These are phyloP conservation scores for Mongoloraphidia duomilia DNA, from an alignment of 2,888 invertebrate genomes.

Conservation along the genomic window DNA sequence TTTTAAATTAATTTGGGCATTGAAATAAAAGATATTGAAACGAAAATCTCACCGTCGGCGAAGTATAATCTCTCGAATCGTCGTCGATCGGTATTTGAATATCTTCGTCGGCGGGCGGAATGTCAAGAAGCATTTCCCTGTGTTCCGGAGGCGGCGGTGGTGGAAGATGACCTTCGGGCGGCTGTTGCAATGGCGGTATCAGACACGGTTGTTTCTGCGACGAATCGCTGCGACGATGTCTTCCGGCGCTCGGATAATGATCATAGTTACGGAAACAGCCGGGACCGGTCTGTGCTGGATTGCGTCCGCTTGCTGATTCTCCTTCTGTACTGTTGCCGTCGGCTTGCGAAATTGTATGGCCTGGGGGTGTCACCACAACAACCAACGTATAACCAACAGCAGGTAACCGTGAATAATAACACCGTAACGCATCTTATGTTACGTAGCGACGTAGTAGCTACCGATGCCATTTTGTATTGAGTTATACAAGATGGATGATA, in stretches of 20 bases:
- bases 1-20: too few species aligned
- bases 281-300: constrained; percentile 56
- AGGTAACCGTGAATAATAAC: too few species aligned
- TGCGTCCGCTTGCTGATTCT: constrained; percentile 40
- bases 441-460: too few species aligned
- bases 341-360: constrained; percentile 82
- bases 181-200: constrained; percentile 20
- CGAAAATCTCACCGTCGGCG: constrained; percentile 27
- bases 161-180: constrained; percentile 20
- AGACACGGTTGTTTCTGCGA: constrained; percentile 28
- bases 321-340: constrained; percentile 74
- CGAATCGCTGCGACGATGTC: constrained; percentile 36
- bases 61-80: constrained; percentile 27
- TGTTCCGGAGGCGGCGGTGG: constrained; percentile 17
- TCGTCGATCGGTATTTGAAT: constrained; percentile 24
- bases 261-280: constrained; percentile 71
- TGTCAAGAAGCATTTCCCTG: constrained; percentile 22
- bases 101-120: constrained; percentile 28
- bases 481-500: too few species aligned
- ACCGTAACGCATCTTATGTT: too few species aligned
- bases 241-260: constrained; percentile 39
- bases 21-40: too few species aligned
- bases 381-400: too few species aligned
- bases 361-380: constrained; percentile 38
- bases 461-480: too few species aligned